Evolutionary conservation across 2,113 vertebrate species (phyloP).

Genomic region (Myiozetetes cayanensis): DNA sequence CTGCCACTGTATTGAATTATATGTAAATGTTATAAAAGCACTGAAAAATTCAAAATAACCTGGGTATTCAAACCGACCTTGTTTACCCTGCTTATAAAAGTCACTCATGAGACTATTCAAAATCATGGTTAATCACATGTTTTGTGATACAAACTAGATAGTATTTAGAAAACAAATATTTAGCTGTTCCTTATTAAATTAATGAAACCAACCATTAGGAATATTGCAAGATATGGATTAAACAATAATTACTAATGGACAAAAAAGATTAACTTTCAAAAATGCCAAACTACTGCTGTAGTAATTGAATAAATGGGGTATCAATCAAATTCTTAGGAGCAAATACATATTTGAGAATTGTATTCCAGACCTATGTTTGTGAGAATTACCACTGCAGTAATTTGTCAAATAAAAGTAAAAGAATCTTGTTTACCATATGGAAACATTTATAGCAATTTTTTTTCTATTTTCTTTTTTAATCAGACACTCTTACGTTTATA

Average conservation of each 20-base stretch:
- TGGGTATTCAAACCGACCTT: neutral
- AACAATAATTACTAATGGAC: neutral
- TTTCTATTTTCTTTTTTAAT: neutral
- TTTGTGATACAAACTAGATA: neutral
- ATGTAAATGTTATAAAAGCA: neutral
- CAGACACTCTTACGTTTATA: neutral
- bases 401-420: slow-evolving; percentile 4
- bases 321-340: neutral
- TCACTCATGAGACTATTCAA: neutral
- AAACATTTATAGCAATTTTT: neutral
- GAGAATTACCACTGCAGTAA: neutral
- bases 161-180: neutral
- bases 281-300: neutral
- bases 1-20: neutral
- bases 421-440: neutral
- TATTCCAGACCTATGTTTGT: neutral
- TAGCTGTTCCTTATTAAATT: neutral
- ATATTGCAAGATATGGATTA: neutral
- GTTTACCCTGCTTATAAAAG: neutral
- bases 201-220: neutral
- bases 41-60: neutral
- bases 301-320: neutral
- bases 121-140: neutral
- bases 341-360: neutral
- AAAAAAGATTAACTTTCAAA: neutral